Percentiles rank a stretch among this genome's conserved stretches.
phyloP scores from a whole-genome alignment of 2,113 vertebrate species.

The Cyanoderma ruficeps region DNA sequence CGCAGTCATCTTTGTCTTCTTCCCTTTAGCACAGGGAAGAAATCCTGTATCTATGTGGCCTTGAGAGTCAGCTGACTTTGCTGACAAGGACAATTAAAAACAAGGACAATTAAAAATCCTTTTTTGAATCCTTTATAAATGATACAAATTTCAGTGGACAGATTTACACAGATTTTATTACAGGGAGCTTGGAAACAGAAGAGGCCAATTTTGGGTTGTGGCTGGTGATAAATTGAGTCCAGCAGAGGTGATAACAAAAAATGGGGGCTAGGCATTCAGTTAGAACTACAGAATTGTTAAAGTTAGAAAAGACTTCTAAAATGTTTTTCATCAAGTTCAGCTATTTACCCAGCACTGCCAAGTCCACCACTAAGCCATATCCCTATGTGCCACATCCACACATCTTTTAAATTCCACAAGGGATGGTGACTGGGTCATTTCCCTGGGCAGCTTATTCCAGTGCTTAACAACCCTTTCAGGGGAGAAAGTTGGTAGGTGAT shows the following conservation, averaged over 20 bases:
- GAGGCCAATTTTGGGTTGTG: not conserved
- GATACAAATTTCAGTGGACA: not conserved
- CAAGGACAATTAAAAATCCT: not conserved
- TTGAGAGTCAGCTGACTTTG: not conserved
- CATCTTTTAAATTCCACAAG: not conserved
- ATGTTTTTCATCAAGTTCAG: not conserved
- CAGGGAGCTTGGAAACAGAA: not conserved
- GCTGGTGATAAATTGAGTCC: not conserved
- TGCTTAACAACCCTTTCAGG: not conserved
- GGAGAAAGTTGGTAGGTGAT: not conserved
- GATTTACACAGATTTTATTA: not conserved
- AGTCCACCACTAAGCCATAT: not conserved
- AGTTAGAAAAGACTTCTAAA: not conserved
- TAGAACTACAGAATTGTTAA: not conserved
- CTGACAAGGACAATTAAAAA: not conserved
- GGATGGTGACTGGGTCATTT: not conserved
- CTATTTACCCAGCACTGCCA: not conserved
- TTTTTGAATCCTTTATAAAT: not conserved
- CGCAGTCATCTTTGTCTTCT: not conserved
- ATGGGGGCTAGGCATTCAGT: not conserved
- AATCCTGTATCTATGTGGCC: not conserved
- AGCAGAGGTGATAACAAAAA: not conserved
- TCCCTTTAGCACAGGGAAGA: not conserved
- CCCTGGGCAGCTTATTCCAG: not conserved
- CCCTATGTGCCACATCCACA: not conserved